Evolutionary conservation across 2,888 invertebrate species (phyloP).

Genomic region (Nemapogon koenigi): DNA sequence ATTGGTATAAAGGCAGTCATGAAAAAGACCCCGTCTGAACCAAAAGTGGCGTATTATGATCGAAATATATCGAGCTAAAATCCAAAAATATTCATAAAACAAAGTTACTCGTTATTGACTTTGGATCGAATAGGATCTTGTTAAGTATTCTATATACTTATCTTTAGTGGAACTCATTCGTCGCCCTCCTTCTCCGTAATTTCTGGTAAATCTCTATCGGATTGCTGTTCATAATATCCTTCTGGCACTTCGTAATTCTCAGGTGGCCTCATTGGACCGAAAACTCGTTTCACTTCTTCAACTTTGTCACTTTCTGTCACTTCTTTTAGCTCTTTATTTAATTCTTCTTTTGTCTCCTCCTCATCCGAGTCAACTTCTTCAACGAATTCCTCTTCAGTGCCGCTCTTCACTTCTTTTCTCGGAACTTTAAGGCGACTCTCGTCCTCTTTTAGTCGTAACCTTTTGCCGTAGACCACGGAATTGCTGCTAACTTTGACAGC

Average conservation of each 20-base stretch:
- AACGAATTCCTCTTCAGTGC: conserved; percentile 50
- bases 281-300: conserved; percentile 28
- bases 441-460: conserved; percentile 59
- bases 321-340: conserved; percentile 8
- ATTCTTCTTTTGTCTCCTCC: conserved; percentile 21
- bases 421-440: conserved; percentile 30
- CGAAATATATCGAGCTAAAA: too few relatives aligned
- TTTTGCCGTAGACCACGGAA: conserved; percentile 61
- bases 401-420: conserved; percentile 22
- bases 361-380: conserved; percentile 61
- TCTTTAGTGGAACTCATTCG: too few relatives aligned
- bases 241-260: conserved; percentile 52
- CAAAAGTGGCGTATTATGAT: too few relatives aligned
- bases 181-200: too few relatives aligned
- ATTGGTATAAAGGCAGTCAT: too few relatives aligned
- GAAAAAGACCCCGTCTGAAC: too few relatives aligned
- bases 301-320: conserved; percentile 8
- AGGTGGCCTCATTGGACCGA: conserved; percentile 56
- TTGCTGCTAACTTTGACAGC: conserved; percentile 30
- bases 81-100: too few relatives aligned
- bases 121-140: too few relatives aligned
- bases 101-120: too few relatives aligned
- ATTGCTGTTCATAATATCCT: conserved; percentile 46
- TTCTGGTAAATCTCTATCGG: conserved; percentile 49
- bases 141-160: too few relatives aligned